Conservation (phyloP, 2,113 vertebrate genomes). For the Bombycilla garrulus region DNA sequence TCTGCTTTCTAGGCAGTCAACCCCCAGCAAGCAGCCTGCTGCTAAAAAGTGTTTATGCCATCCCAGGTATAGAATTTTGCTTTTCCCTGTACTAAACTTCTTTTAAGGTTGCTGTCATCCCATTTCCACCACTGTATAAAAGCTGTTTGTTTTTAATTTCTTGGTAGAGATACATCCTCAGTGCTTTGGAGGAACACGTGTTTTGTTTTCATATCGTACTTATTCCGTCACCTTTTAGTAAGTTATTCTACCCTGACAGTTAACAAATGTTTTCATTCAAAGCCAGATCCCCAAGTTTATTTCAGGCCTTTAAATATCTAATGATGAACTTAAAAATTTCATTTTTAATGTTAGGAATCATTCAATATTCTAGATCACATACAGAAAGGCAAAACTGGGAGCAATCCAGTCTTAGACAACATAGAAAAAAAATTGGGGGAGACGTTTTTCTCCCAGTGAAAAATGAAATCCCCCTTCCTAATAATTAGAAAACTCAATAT, state of each 20-base stretch:
- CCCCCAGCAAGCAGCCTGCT: rapidly evolving
- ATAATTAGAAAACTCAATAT: not conserved
- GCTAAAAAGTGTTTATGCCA: not conserved
- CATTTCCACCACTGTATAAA: not conserved
- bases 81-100: not conserved
- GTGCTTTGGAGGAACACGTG: rapidly evolving
- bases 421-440: not conserved
- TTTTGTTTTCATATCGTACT: not conserved
- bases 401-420: not conserved
- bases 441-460: not conserved
- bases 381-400: not conserved
- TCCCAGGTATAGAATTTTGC: not conserved
- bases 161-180: not conserved
- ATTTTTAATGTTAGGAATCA: not conserved
- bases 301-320: not conserved
- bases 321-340: not conserved
- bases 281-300: not conserved
- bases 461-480: not conserved
- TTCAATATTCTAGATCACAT: not conserved
- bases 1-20: not conserved
- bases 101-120: not conserved
- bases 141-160: not conserved
- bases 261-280: not conserved
- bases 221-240: not conserved
- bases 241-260: not conserved